Evolutionary conservation across 1,140 invertebrate genomes (phyloP).

Genomic region (Schlechtendalia chinensis): DNA sequence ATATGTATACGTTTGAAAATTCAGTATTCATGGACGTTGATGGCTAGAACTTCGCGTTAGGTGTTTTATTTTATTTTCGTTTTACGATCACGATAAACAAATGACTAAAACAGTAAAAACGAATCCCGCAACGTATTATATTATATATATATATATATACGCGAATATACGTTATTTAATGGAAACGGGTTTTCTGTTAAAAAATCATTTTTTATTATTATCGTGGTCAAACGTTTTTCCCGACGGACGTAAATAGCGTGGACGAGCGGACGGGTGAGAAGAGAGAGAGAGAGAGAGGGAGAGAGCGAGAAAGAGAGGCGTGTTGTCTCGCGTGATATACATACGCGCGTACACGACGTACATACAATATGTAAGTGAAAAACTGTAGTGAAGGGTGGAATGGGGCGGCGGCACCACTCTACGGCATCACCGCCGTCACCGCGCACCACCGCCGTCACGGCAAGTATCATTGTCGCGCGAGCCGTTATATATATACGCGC

Average conservation of each 20-base stretch:
- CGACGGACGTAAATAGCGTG: not conserved
- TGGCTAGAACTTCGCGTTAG: too few species aligned
- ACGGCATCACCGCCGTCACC: not conserved
- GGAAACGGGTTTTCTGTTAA: not conserved
- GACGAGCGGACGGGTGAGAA: not conserved
- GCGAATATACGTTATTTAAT: not conserved
- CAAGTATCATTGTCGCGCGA: constrained; percentile 36
- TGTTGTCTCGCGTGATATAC: not conserved
- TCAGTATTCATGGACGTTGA: too few species aligned
- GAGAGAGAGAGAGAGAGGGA: too few species aligned
- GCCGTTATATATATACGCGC: not conserved
- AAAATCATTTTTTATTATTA: constrained; percentile 12
- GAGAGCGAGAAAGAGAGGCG: not conserved
- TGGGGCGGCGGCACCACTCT: not conserved
- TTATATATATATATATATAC: too few species aligned
- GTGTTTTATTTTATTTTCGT: too few species aligned
- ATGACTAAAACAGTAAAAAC: too few species aligned
- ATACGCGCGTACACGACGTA: not conserved
- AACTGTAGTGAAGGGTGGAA: not conserved
- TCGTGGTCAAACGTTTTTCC: constrained; percentile 18
- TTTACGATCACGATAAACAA: too few species aligned
- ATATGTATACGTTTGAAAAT: too few species aligned
- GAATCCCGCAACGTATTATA: too few species aligned
- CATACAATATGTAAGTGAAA: constrained; percentile 1
- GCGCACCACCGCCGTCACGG: not conserved